Base-by-base conservation (phyloP, 2,888 invertebrate genomes). In the Halictus quadricinctus region DNA sequence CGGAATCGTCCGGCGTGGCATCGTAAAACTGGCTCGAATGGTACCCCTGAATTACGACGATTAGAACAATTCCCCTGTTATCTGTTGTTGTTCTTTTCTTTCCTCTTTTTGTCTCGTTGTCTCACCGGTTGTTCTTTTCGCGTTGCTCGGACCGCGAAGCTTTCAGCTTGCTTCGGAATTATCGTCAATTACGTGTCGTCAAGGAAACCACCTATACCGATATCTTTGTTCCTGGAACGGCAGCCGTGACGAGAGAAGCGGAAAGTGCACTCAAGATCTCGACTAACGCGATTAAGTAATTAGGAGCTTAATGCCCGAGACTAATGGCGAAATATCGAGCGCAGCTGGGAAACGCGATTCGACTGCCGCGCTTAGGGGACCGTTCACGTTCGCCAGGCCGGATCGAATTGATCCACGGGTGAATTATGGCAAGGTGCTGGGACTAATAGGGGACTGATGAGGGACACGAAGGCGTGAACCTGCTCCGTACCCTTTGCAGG, bases 401-500 rank as follows among this genome's bases (percentile, higher is more conserved):
- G 64, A 64, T 64, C 64, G 29, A 64, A 29, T 29, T 64, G 64
- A 29, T 64, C 64, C 64, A 15, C 25, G 5, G 15, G 15, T 2
- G 15, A 64, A 64, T 29, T 13, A 60, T 29, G 25, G 6, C 29
- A 15, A 15, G 29, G 15, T 6, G 29, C 13, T 64, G 25, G 25
- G 29, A 7, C 64, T 25, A 29, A 15, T 29, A 0, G 15, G 64
- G 64, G 60, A 25, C 25, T 13, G 60, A 25, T 10, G 36, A 18
- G 2, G 8, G 3, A 10, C 36, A 36, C 66, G 21, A 29, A 18
- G 18, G 36, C 3, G 66, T 29, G 18, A 36, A 66, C 36, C 4
- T 21, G 43, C 21, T 29, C 13, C 95, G 95, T 95, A 98, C 98
- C 96, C 97, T 97, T 94, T 97, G 97, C 86, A 98, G 95, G 91